Conservation (phyloP, 2,888 invertebrate genomes). For the Therioaphis trifolii region DNA sequence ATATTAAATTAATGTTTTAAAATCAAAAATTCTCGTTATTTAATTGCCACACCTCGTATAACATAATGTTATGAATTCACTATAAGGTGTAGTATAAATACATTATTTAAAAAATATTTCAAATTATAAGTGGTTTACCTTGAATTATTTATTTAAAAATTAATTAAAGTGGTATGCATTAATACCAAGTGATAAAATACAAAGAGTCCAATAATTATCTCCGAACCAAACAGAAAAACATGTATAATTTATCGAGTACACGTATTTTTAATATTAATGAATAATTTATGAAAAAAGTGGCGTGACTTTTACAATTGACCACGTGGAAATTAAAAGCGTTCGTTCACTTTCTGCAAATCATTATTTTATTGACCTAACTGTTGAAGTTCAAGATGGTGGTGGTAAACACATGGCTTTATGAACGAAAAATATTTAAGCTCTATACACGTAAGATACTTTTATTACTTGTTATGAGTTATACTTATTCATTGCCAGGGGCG, state of each 20-base stretch:
- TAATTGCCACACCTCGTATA: too few species aligned
- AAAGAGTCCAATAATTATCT: not conserved
- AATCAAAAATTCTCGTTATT: too few species aligned
- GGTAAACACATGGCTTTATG: not conserved
- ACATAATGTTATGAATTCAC: too few species aligned
- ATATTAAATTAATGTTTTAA: too few species aligned
- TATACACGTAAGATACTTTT: too few species aligned
- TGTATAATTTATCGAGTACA: not conserved
- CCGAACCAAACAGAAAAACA: not conserved
- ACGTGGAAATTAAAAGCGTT: not conserved
- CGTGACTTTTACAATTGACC: not conserved
- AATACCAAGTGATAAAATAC: not conserved
- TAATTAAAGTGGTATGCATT: not conserved
- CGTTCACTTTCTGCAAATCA: not conserved
- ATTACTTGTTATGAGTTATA: too few species aligned
- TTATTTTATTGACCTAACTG: not conserved
- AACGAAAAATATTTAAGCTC: too few species aligned
- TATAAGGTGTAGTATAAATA: too few species aligned
- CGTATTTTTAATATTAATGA: not conserved
- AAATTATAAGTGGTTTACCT: not conserved
- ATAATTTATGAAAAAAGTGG: conserved; percentile 2
- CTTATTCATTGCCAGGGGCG: too few species aligned
- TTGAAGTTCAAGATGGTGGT: not conserved
- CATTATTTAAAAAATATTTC: too few species aligned
- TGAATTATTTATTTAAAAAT: not conserved